These are phyloP conservation scores for Oasisia sp. DNA, from an alignment of 2,888 invertebrate species.

Conservation along the genomic window DNA sequence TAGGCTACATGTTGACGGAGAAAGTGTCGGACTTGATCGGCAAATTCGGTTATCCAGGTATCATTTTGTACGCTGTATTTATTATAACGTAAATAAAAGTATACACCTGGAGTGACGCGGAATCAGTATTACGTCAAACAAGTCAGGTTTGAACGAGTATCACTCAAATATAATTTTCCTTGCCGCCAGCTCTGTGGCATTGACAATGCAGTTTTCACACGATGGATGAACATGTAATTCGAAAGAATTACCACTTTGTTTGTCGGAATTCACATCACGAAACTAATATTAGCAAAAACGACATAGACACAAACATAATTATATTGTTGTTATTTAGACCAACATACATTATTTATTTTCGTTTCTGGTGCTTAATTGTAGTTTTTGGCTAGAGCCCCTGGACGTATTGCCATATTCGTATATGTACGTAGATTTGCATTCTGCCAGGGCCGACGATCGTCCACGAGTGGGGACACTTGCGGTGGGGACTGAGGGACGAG, in stretches of 20 bases:
- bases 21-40: not conserved
- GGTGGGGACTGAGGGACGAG: slow-evolving; percentile 77
- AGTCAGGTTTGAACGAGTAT: too few relatives aligned
- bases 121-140: too few relatives aligned
- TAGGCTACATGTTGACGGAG: not conserved
- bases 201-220: too few relatives aligned
- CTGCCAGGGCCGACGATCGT: not conserved
- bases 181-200: too few relatives aligned
- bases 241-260: not conserved
- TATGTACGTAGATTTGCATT: not conserved
- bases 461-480: not conserved
- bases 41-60: not conserved
- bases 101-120: too few relatives aligned
- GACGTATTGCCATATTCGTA: too few relatives aligned
- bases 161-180: too few relatives aligned
- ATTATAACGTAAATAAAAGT: too few relatives aligned
- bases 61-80: not conserved
- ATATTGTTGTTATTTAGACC: not conserved
- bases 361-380: too few relatives aligned
- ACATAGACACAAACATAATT: not conserved
- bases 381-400: too few relatives aligned
- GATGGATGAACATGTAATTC: too few relatives aligned
- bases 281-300: not conserved
- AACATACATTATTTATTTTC: not conserved
- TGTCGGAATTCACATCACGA: not conserved